Evolutionary conservation across 2,797 vertebrate genomes (phyloP).

Genomic region (Gila robusta): DNA sequence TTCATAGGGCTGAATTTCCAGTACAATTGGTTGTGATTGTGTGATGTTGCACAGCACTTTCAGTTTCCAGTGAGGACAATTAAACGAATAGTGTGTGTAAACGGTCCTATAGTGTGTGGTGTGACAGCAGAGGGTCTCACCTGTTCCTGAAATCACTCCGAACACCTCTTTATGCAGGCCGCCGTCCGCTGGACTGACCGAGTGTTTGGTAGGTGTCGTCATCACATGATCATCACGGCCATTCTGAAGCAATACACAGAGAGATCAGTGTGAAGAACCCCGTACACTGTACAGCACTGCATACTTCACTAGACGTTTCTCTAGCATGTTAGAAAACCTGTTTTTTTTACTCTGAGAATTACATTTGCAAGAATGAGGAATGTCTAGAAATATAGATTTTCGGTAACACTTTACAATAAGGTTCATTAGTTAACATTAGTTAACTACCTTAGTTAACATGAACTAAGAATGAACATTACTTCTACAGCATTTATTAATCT

Average conservation of each 20-base stretch:
- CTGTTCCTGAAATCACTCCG: conserved; percentile 95
- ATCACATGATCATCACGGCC: conserved; percentile 87
- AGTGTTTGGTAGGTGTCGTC: conserved; percentile 88
- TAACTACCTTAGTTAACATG: too few relatives aligned
- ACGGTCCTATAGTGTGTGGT: not conserved
- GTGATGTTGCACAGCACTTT: not conserved
- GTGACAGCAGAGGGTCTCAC: conserved; percentile 71
- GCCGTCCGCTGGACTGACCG: conserved; percentile 86
- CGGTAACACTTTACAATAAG: too few relatives aligned
- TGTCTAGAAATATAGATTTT: not conserved
- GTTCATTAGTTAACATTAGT: too few relatives aligned
- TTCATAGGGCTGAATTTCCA: not conserved
- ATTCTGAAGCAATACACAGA: conserved; percentile 75
- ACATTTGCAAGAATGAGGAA: not conserved
- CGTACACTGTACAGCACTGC: too few relatives aligned
- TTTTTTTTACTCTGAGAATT: not conserved
- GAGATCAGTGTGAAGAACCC: not conserved
- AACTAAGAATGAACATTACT: too few relatives aligned
- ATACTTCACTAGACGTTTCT: not conserved
- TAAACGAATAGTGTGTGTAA: too few relatives aligned
- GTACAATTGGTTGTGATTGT: not conserved
- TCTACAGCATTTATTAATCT: too few relatives aligned
- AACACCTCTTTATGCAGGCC: conserved; percentile 94
- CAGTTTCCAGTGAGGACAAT: not conserved
- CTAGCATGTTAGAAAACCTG: not conserved